Evolutionary conservation across 2,113 vertebrate species (phyloP), one percentile per base, ranked within the genome.

Genomic region (Enhydra lutris): DNA sequence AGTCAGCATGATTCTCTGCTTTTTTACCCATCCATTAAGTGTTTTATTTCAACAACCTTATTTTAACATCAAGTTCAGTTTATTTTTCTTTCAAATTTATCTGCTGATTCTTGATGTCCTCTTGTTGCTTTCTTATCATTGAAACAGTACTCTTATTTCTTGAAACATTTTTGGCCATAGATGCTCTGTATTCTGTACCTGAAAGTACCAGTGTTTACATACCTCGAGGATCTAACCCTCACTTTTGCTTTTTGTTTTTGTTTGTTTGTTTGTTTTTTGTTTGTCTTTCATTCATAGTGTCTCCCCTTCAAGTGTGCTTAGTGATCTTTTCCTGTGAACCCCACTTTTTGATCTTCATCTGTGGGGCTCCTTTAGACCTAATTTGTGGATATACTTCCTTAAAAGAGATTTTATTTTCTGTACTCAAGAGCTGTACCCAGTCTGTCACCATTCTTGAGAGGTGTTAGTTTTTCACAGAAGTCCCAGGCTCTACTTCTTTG

Each of bases 1-100:
- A 76, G 42, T 79, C 63, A 69, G 26, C 45, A 5, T 59, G 39
- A 89, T 76, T 52, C 34, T 83, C 34, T 83, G 5, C 55, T 42
- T 39, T 83, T 45, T 83, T 61, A 91, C 23, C 45, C 29, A 88
- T 52, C 47, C 23, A 42, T 88, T 91, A 90, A 76, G 6, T 87
- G 67, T 88, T 95, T 88, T 88, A 83, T 83, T 95, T 80, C 42
- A 93, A 42, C 10, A 79, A 80, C 45, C 52, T 45, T 65, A 65
- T 83, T 94, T 97, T 94, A 95, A 85, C 84, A 39, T 91, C 29
- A 84, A 67, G 23, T 92, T 89, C 21, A 42, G 31, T 52, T 57
- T 83, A 47, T 50, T 96, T 96, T 91, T 63, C 69, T 88, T 89
- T 67, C 39, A 89, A 67, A 74, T 61, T 34, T 73, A 67, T 31